These are phyloP conservation scores for Drosophila novamexicana DNA, from an alignment of 1,140 invertebrate genomes.

Conservation along the genomic window DNA sequence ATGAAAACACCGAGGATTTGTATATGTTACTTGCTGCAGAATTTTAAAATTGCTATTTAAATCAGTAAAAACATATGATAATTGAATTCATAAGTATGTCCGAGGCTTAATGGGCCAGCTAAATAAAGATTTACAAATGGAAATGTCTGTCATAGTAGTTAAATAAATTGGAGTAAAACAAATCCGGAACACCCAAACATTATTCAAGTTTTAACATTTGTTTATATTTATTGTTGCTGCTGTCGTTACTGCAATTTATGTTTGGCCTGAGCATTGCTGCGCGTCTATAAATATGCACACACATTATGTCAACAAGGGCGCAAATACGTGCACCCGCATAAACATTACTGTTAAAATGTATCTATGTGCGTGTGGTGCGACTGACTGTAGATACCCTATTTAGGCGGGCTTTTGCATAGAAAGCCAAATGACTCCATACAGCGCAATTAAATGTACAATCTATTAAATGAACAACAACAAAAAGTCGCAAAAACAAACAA, in stretches of 20 bases:
- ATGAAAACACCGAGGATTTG: too few relatives aligned
- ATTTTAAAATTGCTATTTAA: too few relatives aligned
- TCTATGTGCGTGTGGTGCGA: constrained; percentile 12
- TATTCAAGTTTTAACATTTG: constrained; percentile 19
- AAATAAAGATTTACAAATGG: too few relatives aligned
- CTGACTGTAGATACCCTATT: not conserved
- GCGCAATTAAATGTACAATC: constrained; percentile 40
- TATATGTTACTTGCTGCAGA: too few relatives aligned
- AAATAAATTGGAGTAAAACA: not conserved
- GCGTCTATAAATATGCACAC: constrained; percentile 44
- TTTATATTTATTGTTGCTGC: constrained; percentile 8
- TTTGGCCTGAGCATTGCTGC: constrained; percentile 33
- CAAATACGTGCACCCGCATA: constrained; percentile 53
- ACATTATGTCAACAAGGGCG: constrained; percentile 58
- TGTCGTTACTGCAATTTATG: constrained; percentile 31
- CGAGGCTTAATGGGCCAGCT: too few relatives aligned
- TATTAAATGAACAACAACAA: constrained; percentile 19
- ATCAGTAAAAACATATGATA: too few relatives aligned
- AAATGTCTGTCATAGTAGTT: not conserved
- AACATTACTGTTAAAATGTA: constrained; percentile 35
- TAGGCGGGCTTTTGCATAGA: not conserved
- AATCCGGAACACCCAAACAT: not conserved
- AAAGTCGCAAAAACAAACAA: not conserved
- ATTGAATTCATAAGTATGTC: too few relatives aligned
- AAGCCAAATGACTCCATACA: not conserved